Evolutionary conservation across 2,113 vertebrate species (phyloP).

Genomic region (Nothocercus julius): DNA sequence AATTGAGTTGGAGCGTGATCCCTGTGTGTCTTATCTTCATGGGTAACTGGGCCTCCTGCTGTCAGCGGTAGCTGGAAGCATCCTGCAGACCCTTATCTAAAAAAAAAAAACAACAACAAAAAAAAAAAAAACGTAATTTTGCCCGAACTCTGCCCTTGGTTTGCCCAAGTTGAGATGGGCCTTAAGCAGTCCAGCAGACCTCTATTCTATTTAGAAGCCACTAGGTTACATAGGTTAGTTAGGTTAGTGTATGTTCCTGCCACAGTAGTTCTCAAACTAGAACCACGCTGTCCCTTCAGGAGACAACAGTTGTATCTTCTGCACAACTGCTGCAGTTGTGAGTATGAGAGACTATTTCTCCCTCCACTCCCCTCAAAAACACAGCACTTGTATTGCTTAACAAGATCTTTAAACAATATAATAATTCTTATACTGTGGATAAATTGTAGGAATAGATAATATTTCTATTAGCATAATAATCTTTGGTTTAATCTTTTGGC

Average conservation of each 20-base stretch:
- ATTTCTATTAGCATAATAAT: background rate
- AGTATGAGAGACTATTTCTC: background rate
- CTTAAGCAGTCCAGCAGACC: background rate
- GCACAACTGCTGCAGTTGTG: no score
- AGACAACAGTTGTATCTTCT: background rate
- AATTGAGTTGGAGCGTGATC: constrained; percentile 50
- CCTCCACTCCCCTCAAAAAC: background rate
- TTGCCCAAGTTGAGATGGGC: background rate
- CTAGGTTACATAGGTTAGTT: no score
- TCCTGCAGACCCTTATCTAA: background rate
- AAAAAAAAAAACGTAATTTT: background rate
- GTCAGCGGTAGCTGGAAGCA: background rate
- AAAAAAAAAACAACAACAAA: background rate
- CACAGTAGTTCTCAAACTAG: background rate
- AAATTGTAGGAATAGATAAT: background rate
- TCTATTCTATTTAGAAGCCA: background rate
- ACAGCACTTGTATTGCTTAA: background rate
- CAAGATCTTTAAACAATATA: background rate
- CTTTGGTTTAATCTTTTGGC: background rate
- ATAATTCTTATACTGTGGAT: background rate
- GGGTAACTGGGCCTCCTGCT: background rate
- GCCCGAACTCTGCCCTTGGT: background rate
- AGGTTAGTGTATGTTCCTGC: background rate
- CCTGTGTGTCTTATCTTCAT: constrained; percentile 33
- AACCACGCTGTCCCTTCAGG: background rate